Percentiles rank a stretch among this genome's conserved stretches.
Evolutionary conservation across 2,888 invertebrate species (phyloP).

Genomic region (Drosophila antonietae): DNA sequence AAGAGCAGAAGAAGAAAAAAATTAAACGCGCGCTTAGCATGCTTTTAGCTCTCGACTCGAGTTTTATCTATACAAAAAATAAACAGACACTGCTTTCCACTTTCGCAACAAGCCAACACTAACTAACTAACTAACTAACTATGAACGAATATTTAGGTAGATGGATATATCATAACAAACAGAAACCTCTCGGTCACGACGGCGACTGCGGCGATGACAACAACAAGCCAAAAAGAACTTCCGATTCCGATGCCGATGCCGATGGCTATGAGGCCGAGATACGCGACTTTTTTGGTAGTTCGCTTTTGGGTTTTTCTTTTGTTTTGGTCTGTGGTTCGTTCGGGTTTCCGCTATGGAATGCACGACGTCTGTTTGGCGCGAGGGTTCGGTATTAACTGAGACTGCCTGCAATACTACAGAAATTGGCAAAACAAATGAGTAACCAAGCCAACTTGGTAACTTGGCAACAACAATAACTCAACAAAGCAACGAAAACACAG

Average conservation of each 20-base stretch:
- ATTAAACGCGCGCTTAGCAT: slow-evolving; percentile 58
- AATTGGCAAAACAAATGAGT: slow-evolving; percentile 80
- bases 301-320: slow-evolving; percentile 37
- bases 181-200: slow-evolving; percentile 76
- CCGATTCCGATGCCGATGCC: slow-evolving; percentile 54
- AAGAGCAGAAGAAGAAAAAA: slow-evolving; percentile 57
- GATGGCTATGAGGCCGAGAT: slow-evolving; percentile 37
- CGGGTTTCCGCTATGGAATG: slow-evolving; percentile 30
- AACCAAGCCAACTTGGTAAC: slow-evolving; percentile 77
- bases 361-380: slow-evolving; percentile 70
- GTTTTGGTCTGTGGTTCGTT: slow-evolving; percentile 44
- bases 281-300: slow-evolving; percentile 46
- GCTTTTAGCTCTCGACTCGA: slow-evolving; percentile 46
- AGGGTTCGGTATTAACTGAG: slow-evolving; percentile 76
- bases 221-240: slow-evolving; percentile 66
- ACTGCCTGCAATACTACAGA: slow-evolving; percentile 61
- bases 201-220: slow-evolving; percentile 39
- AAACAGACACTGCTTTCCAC: slow-evolving; percentile 64
- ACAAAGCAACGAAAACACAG: slow-evolving; percentile 21
- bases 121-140: slow-evolving; percentile 16
- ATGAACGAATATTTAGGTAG: slow-evolving; percentile 24
- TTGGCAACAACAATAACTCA: slow-evolving; percentile 70
- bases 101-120: slow-evolving; percentile 63
- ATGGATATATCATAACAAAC: slow-evolving; percentile 44
- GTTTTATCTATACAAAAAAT: slow-evolving; percentile 54